Evolutionary conservation across 2,797 vertebrate genomes (phyloP).

Genomic region (Podarcis lilfordi): DNA sequence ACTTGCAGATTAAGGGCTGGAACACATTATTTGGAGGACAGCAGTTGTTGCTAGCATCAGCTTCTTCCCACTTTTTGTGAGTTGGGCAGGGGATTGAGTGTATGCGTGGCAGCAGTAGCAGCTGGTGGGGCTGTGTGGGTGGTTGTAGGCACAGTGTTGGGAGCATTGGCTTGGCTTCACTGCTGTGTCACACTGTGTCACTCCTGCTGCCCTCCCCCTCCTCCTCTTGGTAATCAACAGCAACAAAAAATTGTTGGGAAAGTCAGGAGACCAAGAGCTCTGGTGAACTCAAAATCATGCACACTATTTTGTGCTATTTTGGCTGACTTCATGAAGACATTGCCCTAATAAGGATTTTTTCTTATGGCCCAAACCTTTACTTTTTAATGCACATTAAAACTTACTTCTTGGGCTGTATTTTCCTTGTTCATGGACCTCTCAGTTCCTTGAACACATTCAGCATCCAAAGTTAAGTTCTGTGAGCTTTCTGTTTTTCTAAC

Average conservation of each 20-base stretch:
- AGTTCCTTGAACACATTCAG: constrained; percentile 77
- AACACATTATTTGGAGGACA: not conserved
- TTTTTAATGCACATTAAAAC: constrained; percentile 39
- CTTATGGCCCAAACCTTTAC: not conserved
- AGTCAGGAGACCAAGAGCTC: too few relatives aligned
- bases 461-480: constrained; percentile 82
- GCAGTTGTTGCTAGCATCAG: not conserved
- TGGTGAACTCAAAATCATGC: too few relatives aligned
- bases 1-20: not conserved
- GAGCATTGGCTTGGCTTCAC: too few relatives aligned
- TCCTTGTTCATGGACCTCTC: constrained; percentile 76
- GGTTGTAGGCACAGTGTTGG: too few relatives aligned
- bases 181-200: too few relatives aligned
- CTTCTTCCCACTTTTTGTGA: not conserved
- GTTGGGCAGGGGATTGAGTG: not conserved
- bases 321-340: not conserved
- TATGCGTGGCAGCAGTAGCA: too few relatives aligned
- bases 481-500: constrained; percentile 86
- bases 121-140: too few relatives aligned
- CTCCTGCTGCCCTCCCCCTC: too few relatives aligned
- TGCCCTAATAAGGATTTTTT: not conserved
- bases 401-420: constrained; percentile 85
- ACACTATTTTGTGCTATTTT: too few relatives aligned
- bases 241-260: too few relatives aligned
- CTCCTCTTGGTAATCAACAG: too few relatives aligned